Conservation (phyloP, 2,888 invertebrate species). For the Encarsia formosa region DNA sequence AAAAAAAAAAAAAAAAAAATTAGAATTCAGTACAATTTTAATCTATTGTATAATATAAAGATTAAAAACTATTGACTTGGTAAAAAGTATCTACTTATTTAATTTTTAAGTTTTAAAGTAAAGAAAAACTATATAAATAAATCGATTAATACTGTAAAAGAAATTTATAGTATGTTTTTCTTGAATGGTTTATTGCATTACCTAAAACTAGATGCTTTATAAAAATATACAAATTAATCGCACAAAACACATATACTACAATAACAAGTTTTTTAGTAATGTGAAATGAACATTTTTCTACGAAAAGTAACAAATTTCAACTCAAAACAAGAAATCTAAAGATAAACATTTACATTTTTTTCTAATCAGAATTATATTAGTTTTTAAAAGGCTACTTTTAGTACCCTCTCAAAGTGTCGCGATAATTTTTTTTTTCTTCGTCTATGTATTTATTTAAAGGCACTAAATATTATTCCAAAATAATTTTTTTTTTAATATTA, state of each 20-base stretch:
- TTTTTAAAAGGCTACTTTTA: slow-evolving; percentile 1
- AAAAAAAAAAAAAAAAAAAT: slow-evolving; percentile 10
- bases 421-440: too few species aligned
- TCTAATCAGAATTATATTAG: slow-evolving; percentile 6
- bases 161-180: slow-evolving; percentile 14
- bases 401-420: too few species aligned
- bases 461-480: slow-evolving; percentile 19
- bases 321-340: slow-evolving; percentile 8
- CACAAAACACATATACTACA: slow-evolving; percentile 21
- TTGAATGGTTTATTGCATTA: slow-evolving; percentile 22
- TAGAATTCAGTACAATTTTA: background rate
- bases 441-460: too few species aligned
- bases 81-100: too few species aligned
- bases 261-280: too few species aligned
- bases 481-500: slow-evolving; percentile 2
- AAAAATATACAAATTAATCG: slow-evolving; percentile 27
- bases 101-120: too few species aligned
- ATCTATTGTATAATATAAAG: background rate
- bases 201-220: slow-evolving; percentile 14
- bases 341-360: slow-evolving; percentile 10
- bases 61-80: background rate
- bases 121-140: too few species aligned
- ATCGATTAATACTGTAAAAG: too few species aligned
- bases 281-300: slow-evolving; percentile 17
- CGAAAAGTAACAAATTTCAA: slow-evolving; percentile 13